Evolutionary conservation across 2,113 vertebrate species (phyloP).

Genomic region (Oophaga pumilio): DNA sequence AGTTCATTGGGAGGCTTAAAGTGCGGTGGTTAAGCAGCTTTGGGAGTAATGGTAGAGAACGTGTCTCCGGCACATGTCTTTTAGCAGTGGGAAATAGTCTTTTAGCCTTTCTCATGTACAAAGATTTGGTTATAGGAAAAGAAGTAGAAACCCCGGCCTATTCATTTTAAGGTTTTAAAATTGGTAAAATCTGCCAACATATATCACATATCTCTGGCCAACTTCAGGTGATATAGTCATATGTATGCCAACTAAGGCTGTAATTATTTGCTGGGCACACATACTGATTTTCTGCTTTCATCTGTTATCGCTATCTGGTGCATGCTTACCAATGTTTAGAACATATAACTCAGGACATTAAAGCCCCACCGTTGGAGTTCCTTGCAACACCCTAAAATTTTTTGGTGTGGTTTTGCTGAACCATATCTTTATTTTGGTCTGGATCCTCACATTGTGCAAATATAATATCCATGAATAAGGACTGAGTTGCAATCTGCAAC

Average conservation of each 20-base stretch:
- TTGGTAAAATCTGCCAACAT: not conserved
- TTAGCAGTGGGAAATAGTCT: slow-evolving; percentile 14
- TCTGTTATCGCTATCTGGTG: too few species aligned
- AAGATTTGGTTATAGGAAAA: not conserved
- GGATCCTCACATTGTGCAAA: too few species aligned
- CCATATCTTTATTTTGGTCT: too few species aligned
- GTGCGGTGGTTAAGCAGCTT: slow-evolving; percentile 23
- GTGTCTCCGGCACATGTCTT: slow-evolving; percentile 28
- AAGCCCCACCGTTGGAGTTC: too few species aligned
- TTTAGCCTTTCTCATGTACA: not conserved
- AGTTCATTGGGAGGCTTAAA: not conserved
- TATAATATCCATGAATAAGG: too few species aligned
- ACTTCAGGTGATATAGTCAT: not conserved
- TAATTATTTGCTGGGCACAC: not conserved
- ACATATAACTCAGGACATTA: too few species aligned
- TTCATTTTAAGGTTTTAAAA: not conserved
- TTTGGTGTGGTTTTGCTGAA: too few species aligned
- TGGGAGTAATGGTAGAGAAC: slow-evolving; percentile 27
- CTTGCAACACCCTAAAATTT: too few species aligned
- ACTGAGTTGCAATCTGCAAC: too few species aligned
- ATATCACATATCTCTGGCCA: not conserved
- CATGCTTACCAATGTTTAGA: too few species aligned
- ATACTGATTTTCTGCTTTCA: not conserved
- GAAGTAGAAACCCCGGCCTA: too few species aligned
- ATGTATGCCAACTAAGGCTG: not conserved